Evolutionary conservation across 2,113 vertebrate species (phyloP).

Genomic region (Mandrillus leucophaeus): DNA sequence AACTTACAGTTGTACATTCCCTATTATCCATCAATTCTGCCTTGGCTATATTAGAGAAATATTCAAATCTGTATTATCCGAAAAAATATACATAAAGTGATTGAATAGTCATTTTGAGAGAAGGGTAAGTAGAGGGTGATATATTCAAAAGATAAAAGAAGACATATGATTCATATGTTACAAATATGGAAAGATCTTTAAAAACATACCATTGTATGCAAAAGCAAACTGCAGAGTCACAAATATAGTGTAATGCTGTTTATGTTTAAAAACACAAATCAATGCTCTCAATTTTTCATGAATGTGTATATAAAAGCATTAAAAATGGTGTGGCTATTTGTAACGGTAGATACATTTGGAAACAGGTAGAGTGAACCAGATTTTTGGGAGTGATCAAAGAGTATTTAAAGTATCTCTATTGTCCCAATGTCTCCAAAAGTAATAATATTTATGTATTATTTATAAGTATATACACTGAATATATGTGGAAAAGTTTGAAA

Average conservation of each 20-base stretch:
- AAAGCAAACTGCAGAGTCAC: not conserved
- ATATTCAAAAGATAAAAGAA: not conserved
- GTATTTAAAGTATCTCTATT: not conserved
- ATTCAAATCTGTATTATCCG: not conserved
- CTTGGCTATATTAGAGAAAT: not conserved
- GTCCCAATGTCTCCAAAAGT: not conserved
- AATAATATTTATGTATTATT: not conserved
- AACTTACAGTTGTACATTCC: not conserved
- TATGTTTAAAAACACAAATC: not conserved
- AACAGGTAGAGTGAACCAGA: not conserved
- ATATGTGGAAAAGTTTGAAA: not conserved
- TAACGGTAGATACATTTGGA: not conserved
- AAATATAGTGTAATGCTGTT: not conserved
- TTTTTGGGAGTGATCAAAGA: not conserved
- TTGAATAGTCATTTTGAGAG: not conserved
- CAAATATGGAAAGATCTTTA: not conserved
- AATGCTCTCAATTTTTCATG: not conserved
- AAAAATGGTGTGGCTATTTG: not conserved
- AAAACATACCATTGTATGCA: not conserved
- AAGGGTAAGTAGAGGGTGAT: not conserved
- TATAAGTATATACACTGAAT: no score
- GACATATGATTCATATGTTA: rapidly evolving
- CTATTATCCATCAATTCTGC: not conserved
- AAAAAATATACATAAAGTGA: not conserved
- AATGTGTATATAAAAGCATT: not conserved